Evolutionary conservation across 2,113 vertebrate species (phyloP).

Genomic region (Amazona guildingii): DNA sequence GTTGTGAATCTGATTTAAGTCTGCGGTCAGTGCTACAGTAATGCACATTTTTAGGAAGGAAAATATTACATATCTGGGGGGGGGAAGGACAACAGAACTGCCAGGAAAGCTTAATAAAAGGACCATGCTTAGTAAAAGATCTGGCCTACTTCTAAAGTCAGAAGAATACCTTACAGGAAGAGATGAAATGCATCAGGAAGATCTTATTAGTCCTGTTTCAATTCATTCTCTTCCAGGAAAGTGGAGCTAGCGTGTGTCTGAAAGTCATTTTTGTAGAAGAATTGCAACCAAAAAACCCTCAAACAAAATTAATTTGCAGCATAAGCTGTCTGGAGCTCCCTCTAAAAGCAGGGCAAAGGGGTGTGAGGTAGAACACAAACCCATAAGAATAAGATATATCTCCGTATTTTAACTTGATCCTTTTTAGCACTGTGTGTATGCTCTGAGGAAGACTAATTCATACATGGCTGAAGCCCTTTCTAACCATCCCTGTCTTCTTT

Average conservation of each 20-base stretch:
- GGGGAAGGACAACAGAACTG: not conserved
- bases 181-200: not conserved
- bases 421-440: not conserved
- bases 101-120: not conserved
- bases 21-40: not conserved
- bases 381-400: not conserved
- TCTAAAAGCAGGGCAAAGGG: not conserved
- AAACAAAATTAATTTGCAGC: not conserved
- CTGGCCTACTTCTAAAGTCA: not conserved
- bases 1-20: not conserved
- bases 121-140: not conserved
- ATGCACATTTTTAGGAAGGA: not conserved
- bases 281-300: not conserved
- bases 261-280: not conserved
- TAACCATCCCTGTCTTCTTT: not conserved
- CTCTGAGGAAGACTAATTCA: not conserved
- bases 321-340: not conserved
- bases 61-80: not conserved
- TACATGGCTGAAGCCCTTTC: not conserved
- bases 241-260: not conserved
- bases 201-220: not conserved
- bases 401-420: not conserved
- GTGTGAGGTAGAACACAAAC: not conserved
- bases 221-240: constrained; percentile 4
- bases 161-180: not conserved